Base-by-base conservation (phyloP, 2,888 invertebrate genomes). In the Heliconius hortense region DNA sequence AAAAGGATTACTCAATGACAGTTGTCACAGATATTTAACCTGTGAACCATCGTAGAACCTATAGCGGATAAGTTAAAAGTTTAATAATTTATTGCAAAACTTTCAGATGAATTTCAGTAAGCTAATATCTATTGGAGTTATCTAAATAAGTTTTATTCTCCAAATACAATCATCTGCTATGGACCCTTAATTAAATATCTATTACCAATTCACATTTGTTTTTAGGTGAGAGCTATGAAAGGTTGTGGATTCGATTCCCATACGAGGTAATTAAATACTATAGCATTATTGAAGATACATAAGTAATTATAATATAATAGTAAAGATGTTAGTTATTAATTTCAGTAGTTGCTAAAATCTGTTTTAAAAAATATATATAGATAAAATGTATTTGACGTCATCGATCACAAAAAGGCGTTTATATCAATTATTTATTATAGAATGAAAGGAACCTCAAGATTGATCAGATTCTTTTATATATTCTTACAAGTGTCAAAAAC, bases 1-100 rank as follows among this genome's bases (percentile, higher is more conserved):
- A 79, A 80, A 81, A 78, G 79, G 80, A 81, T 84, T 85, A 84
- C 82, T 84, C 80, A 72, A 75, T 77, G 77, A 79, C 82, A 82
- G 84, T 82, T 85, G 82, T 82, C 80, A 56, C 31, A 76, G 59
- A 72, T 72, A 66, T 76, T 73, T 74, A 76, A 74, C 74, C 78
- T 76, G 76, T 69, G 74, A 76, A 74, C 74, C 72, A 64, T 63
- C 35, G 64, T n/a, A n/a, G 28, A 72, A 60, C 72, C 59, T 72
- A 64, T 67, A 62, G 31, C 26, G 60, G 53, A 67, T 63, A 67
- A 63, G 63, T 59, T 62, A 64, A 66, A 70, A 66, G 63, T 69
- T 56, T 35, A 77, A 72, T 66, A 72, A 77, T 76, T 76, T 77
- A 77, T 77, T 72, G 63, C 43, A 15, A 73, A 77, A 76, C 62